Base-by-base conservation (phyloP, 1,140 invertebrate species). In the Melitaea cinxia region DNA sequence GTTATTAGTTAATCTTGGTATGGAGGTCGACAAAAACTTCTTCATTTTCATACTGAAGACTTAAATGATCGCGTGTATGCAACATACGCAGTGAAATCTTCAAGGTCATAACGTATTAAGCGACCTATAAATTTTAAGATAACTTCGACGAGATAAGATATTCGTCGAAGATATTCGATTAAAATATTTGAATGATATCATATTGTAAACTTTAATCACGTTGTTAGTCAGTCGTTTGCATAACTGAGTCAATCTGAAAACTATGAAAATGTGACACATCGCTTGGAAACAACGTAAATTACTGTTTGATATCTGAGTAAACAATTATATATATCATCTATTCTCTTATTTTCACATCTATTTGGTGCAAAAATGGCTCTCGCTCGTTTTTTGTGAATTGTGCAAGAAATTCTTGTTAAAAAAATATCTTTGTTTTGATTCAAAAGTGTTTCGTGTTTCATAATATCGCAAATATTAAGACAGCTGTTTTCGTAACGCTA, bases 171-270 rank as follows among this genome's bases (percentile, higher is more conserved):
- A 77, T 74, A 42, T 68, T 68, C 73, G 68, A 77, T 83, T 67
- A 65, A 72, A 66, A 60, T 75, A 62, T 74, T 74, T 54, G 68
- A 78, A 73, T 89, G 83, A 89, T 76, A 83, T 86, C 82, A 86
- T 65, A 71, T 66, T 71, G 47, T 70, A 72, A 56, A 65, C 53
- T 68, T 70, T 64, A 72, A 68, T 78, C 76, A 77, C 57, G 21
- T 61, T 58, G 52, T 83, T 82, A 83, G 55, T 83, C 80, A 85
- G 65, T 57, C 58, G 75, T 83, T 76, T 75, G 74, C 70, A 79
- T 72, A 75, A 78, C 71, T 87, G 83, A 85, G 59, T 85, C 82
- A 84, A 68, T 19, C 70, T 74, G 72, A 78, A 78, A 75, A 79
- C 75, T 70, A 37, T 83, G 72, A 70, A 80, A 65, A 26, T 50